Conservation (phyloP, 2,113 vertebrate genomes). For the Pelusios castaneus region DNA sequence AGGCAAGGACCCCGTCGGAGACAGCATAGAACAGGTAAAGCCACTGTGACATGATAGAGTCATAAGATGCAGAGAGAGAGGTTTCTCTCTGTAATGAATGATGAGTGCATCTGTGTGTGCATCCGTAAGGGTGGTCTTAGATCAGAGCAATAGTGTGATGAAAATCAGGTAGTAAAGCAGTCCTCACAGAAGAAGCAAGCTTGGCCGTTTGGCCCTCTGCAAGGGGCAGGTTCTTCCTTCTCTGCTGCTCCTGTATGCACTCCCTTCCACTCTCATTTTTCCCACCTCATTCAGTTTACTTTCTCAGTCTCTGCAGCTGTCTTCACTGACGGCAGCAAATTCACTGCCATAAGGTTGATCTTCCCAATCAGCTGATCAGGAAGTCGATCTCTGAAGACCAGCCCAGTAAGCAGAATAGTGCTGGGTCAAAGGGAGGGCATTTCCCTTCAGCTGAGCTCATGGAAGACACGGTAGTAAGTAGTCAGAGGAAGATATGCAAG, state of each 20-base stretch:
- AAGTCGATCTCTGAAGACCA: no score
- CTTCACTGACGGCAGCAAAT: no score
- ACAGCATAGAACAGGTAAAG: neutral
- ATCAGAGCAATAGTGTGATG: neutral
- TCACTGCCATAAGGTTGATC: no score
- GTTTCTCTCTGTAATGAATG: neutral
- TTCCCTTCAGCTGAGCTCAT: no score
- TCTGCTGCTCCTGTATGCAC: neutral
- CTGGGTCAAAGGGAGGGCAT: no score
- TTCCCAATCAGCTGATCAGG: no score
- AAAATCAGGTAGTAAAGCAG: neutral
- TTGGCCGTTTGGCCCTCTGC: neutral
- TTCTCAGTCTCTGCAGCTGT: neutral
- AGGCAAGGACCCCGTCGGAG: neutral
- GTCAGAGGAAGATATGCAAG: no score
- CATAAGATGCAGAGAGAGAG: neutral
- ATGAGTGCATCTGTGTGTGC: neutral
- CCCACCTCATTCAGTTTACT: neutral
- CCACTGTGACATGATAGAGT: neutral
- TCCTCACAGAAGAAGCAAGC: neutral
- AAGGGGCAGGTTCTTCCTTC: neutral
- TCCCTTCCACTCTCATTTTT: neutral
- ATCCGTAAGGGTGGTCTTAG: neutral
- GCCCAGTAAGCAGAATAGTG: no score
- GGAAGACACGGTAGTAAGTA: no score